phyloP scores from a whole-genome alignment of 2,888 invertebrate species.

The Lissocephala sabroskyi region DNA sequence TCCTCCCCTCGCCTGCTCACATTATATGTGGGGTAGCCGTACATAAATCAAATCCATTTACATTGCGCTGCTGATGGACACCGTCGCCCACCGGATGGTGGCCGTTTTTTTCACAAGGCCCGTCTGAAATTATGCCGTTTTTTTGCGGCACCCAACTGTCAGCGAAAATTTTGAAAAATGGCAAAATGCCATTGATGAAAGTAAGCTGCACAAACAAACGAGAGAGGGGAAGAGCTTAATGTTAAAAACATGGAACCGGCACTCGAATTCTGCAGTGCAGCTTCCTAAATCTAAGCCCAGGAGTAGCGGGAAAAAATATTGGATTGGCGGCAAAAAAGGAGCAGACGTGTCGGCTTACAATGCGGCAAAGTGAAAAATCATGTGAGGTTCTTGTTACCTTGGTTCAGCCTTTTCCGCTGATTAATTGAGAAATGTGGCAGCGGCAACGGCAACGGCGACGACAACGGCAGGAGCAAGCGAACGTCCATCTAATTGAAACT shows the following conservation, averaged over 20 bases:
- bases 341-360: slow-evolving; percentile 54
- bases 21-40: slow-evolving; percentile 9
- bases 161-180: slow-evolving; percentile 66
- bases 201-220: slow-evolving; percentile 41
- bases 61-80: slow-evolving; percentile 6
- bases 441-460: too few species aligned
- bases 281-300: slow-evolving; percentile 4
- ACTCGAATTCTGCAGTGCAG: background rate
- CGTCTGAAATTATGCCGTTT: slow-evolving; percentile 42
- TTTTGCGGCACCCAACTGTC: slow-evolving; percentile 45
- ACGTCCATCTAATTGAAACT: slow-evolving; percentile 33
- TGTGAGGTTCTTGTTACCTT: slow-evolving; percentile 1
- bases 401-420: slow-evolving; percentile 30
- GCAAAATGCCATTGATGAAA: slow-evolving; percentile 66
- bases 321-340: slow-evolving; percentile 8
- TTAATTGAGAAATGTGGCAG: slow-evolving; percentile 54
- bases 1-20: too few species aligned
- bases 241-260: too few species aligned
- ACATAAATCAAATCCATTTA: slow-evolving; percentile 55
- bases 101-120: slow-evolving; percentile 28
- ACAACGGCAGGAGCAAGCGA: too few species aligned
- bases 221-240: background rate
- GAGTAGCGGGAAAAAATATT: background rate
- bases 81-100: slow-evolving; percentile 19
- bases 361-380: slow-evolving; percentile 65